Base-by-base conservation (phyloP, 2,888 invertebrate genomes). In the Hydrotaea cyrtoneurina region DNA sequence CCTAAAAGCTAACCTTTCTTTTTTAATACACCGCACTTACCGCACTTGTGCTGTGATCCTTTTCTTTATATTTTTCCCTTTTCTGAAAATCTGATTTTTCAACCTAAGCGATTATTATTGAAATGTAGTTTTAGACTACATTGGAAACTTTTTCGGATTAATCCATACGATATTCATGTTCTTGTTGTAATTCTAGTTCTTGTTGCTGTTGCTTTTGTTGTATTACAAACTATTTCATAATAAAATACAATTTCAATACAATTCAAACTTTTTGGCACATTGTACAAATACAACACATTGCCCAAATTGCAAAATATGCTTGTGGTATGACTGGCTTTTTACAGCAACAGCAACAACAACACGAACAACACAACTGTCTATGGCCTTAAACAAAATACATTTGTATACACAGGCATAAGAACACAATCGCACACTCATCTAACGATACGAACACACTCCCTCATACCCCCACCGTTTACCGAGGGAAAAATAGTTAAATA, bases 171-270 rank as follows among this genome's bases (percentile, higher is more conserved):
- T 39, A n/a, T 15, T 13, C 57, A 13, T 57, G 13, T 19, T 57
- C 1, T 10, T 72, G 21, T 31, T 55, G 17, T n/a, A n/a, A n/a
- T n/a, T n/a, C n/a, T n/a, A n/a, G n/a, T n/a, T n/a, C n/a, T 13
- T 31, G 31, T 57, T 19, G 39, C 21, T 55, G 3, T 71, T 17
- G 69, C 36, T 26, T 21, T 69, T 69, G 21, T 19, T 57, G 19
- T 36, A 62, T 74, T 74, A 74, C 59, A 74, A 78, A 75, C 76
- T 89, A 89, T 90, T 90, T 90, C 89, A 89, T 74, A 90, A 89
- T 89, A 89, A 72, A 90, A 90, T 88, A 90, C 88, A 89, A 90
- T 90, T 90, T 91, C 89, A 91, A 90, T 90, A 90, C 91, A 90
- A 89, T 91, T 90, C 90, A 90, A 91, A 90, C 86, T 91, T 90